Base-by-base conservation (phyloP, 1,140 invertebrate genomes). In the Neelides sp. region DNA sequence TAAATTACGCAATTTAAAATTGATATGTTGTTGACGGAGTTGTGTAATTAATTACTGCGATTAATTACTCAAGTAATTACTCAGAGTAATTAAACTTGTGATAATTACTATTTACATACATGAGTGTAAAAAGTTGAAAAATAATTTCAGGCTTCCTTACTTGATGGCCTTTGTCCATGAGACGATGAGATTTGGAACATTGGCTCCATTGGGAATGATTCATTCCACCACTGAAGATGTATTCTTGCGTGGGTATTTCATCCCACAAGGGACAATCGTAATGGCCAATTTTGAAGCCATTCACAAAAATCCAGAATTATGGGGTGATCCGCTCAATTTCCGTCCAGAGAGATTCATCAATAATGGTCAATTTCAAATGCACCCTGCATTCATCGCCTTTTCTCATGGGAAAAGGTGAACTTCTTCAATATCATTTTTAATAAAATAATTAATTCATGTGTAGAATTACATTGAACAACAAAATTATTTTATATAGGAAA, bases 251-350 rank as follows among this genome's bases (percentile, higher is more conserved):
- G 42, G 30, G 4, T 30, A 47, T 15, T 37, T 47, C 7, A 47
- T 52, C 30, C 50, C 50, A 23, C 39, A 35, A 22, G 50, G 27
- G 10, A 52, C 50, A 8, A 47, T 52, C 15, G 42, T 52, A 4
- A 42, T 46, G 12, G 32, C 50, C 13, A 52, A 52, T 32, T 23
- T 52, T 36, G 36, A 7, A 13, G 50, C 42, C 17, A 32, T 41
- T 15, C 42, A 47, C 32, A 8, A 30, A 28, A 35, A 52, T 40
- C 42, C 50, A 26, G 30, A 20, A 30, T 10, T 23, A 32, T 15
- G 12, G 49, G 49, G 15, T 26, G 23, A 2, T 48, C 55, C 3
- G 46, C 44, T 34, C 19, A 47, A 32, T 53, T 57, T 39, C 37
- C 52, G 1, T 36, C 36, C 27, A 26, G 10, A 15, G 36, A 13